phyloP scores from a whole-genome alignment of 1,140 invertebrate genomes.

The Tetramorium alpestre region DNA sequence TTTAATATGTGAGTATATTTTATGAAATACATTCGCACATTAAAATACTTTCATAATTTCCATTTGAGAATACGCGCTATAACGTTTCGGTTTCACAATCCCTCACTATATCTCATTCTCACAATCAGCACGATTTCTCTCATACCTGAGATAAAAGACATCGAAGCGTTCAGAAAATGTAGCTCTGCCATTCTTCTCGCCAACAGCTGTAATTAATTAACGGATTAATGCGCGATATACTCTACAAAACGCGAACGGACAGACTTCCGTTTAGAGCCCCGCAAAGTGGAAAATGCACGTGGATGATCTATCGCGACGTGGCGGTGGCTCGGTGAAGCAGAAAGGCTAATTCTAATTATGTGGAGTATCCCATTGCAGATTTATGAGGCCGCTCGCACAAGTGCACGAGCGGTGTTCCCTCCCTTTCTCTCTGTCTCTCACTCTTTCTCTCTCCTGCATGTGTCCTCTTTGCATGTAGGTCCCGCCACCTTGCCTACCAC shows the following conservation, averaged over 20 bases:
- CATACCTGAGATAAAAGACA: neutral
- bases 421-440: neutral
- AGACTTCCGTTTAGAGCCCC: conserved; percentile 29
- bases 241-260: conserved; percentile 2
- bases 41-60: neutral
- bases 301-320: conserved; percentile 39
- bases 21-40: neutral
- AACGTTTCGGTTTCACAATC: neutral
- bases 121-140: neutral
- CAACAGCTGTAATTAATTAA: conserved; percentile 37
- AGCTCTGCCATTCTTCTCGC: neutral
- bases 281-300: conserved; percentile 31
- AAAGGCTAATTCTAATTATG: conserved; percentile 82
- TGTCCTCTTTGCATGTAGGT: conserved; percentile 67
- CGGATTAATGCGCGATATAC: conserved; percentile 45
- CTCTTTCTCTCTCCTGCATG: conserved; percentile 28
- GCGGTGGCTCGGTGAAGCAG: conserved; percentile 62
- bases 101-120: neutral
- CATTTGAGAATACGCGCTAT: neutral
- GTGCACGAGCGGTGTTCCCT: conserved; percentile 69
- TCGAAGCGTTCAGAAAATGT: neutral
- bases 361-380: conserved; percentile 82
- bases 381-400: conserved; percentile 80
- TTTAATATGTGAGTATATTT: neutral
- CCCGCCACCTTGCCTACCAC: conserved; percentile 67